Evolutionary conservation across 2,113 vertebrate genomes (phyloP).

Genomic region (Hydropotes inermis): DNA sequence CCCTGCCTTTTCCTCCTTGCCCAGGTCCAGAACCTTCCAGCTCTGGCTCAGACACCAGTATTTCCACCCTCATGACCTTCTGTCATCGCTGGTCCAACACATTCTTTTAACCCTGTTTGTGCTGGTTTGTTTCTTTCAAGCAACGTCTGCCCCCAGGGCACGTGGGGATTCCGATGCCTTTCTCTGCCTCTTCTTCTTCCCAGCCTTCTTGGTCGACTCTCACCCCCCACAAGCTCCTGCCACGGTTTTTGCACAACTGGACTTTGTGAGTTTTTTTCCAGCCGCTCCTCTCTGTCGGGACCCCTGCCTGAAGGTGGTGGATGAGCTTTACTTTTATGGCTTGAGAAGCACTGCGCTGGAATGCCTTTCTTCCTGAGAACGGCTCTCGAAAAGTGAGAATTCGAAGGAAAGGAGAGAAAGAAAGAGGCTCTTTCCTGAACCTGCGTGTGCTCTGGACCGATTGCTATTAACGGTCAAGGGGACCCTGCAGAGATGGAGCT

Average conservation of each 20-base stretch:
- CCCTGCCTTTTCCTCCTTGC: rapidly evolving
- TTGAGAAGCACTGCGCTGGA: not conserved
- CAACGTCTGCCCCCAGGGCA: rapidly evolving
- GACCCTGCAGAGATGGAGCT: not conserved
- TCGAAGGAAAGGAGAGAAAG: too few relatives aligned
- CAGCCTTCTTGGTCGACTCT: rapidly evolving
- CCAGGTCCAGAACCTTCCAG: not conserved
- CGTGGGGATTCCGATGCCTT: rapidly evolving
- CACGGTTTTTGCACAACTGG: rapidly evolving
- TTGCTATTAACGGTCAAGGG: not conserved
- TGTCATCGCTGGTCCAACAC: rapidly evolving
- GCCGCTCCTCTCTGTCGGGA: not conserved
- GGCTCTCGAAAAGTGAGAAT: rapidly evolving
- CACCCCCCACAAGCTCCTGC: rapidly evolving
- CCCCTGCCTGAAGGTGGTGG: rapidly evolving
- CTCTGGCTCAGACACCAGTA: not conserved
- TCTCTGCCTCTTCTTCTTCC: not conserved
- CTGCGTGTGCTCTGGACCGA: rapidly evolving
- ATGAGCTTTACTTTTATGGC: rapidly evolving
- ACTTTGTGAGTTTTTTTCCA: not conserved
- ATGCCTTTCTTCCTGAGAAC: not conserved
- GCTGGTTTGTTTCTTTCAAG: not conserved
- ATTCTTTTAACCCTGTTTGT: not conserved
- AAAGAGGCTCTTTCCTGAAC: not conserved
- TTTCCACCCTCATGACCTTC: rapidly evolving